These are phyloP conservation scores for Petaurus breviceps DNA, from an alignment of 2,113 vertebrate genomes.

Conservation along the genomic window DNA sequence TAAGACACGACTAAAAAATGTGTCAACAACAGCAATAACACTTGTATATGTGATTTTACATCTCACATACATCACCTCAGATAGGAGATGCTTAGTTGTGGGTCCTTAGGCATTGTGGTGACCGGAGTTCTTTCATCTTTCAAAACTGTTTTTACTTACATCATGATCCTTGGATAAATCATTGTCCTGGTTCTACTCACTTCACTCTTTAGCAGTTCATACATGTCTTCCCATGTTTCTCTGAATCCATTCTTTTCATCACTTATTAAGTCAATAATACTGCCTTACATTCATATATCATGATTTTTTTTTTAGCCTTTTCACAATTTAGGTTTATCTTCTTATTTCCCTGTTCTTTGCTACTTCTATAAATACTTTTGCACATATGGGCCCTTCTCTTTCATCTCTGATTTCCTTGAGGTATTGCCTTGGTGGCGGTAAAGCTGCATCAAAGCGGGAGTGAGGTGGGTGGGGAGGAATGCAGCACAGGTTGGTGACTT, in stretches of 20 bases:
- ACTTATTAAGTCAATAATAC: neutral
- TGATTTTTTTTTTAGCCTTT: neutral
- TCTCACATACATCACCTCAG: neutral
- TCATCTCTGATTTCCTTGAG: neutral
- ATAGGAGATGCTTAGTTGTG: neutral
- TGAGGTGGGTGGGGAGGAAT: neutral
- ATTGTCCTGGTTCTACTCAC: neutral
- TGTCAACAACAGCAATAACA: neutral
- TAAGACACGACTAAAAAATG: neutral
- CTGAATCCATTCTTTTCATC: neutral
- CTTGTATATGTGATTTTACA: neutral
- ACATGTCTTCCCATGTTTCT: neutral
- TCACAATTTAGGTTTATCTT: neutral
- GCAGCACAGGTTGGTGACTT: neutral
- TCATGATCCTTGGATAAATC: neutral
- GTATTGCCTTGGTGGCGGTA: neutral
- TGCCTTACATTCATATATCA: neutral
- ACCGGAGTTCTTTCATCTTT: neutral
- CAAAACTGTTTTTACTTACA: neutral
- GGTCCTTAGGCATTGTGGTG: neutral
- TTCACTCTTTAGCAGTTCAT: neutral
- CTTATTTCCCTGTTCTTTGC: neutral
- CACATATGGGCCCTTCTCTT: neutral
- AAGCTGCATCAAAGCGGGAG: neutral
- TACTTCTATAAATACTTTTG: neutral